These are phyloP conservation scores for Pachyuromys duprasi DNA, from an alignment of 2,797 vertebrate species.

Conservation along the genomic window DNA sequence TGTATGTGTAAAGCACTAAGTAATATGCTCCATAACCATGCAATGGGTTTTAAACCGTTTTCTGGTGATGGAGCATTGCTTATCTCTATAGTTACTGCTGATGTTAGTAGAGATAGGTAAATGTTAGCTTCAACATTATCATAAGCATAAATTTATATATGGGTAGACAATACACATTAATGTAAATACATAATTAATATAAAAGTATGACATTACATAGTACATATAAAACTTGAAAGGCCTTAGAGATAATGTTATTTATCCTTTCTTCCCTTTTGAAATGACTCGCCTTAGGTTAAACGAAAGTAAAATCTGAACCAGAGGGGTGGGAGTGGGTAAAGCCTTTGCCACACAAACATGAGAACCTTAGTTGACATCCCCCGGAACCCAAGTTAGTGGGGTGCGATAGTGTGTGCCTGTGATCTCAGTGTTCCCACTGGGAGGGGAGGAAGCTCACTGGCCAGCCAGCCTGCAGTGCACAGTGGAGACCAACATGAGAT, in stretches of 20 bases:
- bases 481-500: neutral
- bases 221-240: neutral
- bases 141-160: neutral
- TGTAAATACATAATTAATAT: neutral
- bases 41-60: conserved; percentile 19
- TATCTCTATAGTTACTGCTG: neutral
- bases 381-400: neutral
- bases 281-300: neutral
- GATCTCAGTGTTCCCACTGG: neutral
- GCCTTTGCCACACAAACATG: neutral
- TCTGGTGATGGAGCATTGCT: neutral
- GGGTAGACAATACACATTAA: neutral
- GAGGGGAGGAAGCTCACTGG: neutral
- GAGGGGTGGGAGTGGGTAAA: neutral
- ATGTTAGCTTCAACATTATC: conserved; percentile 9
- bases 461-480: neutral
- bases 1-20: neutral
- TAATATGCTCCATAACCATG: neutral
- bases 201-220: neutral
- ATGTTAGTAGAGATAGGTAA: neutral
- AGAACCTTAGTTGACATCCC: neutral
- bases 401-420: no score
- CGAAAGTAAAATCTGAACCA: neutral
- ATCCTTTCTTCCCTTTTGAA: neutral
- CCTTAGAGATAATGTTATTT: conserved; percentile 41